Evolutionary conservation across 2,888 invertebrate species (phyloP).

Genomic region (Tiliacea citrago): DNA sequence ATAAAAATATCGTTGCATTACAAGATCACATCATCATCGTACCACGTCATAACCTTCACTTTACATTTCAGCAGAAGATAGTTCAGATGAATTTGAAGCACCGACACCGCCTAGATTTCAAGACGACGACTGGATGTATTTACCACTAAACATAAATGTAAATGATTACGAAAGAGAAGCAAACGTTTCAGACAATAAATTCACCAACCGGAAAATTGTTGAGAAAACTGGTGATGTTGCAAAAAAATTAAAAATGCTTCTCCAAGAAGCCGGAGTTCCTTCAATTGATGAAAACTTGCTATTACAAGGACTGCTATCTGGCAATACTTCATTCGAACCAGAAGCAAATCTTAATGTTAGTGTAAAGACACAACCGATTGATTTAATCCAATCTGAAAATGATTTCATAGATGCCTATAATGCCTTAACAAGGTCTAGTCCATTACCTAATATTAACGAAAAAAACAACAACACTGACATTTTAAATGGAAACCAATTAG

Average conservation of each 20-base stretch:
- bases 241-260: constrained; percentile 78
- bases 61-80: constrained; percentile 89
- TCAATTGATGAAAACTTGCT: constrained; percentile 80
- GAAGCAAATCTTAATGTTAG: constrained; percentile 40
- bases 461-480: constrained; percentile 28
- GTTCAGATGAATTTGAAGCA: constrained; percentile 88
- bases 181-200: constrained; percentile 40
- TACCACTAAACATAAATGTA: constrained; percentile 77
- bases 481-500: constrained; percentile 23
- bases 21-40: constrained; percentile 76
- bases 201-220: constrained; percentile 38
- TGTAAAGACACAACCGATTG: constrained; percentile 72
- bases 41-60: constrained; percentile 86
- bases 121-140: constrained; percentile 88
- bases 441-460: constrained; percentile 80
- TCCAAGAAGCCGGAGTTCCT: constrained; percentile 80
- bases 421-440: constrained; percentile 84
- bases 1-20: constrained; percentile 74
- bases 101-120: constrained; percentile 76
- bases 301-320: constrained; percentile 77
- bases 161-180: constrained; percentile 61
- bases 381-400: constrained; percentile 85
- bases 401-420: constrained; percentile 89
- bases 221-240: constrained; percentile 75
- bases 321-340: constrained; percentile 61